phyloP scores from a whole-genome alignment of 2,113 vertebrate species.

The Cepphus grylle region DNA sequence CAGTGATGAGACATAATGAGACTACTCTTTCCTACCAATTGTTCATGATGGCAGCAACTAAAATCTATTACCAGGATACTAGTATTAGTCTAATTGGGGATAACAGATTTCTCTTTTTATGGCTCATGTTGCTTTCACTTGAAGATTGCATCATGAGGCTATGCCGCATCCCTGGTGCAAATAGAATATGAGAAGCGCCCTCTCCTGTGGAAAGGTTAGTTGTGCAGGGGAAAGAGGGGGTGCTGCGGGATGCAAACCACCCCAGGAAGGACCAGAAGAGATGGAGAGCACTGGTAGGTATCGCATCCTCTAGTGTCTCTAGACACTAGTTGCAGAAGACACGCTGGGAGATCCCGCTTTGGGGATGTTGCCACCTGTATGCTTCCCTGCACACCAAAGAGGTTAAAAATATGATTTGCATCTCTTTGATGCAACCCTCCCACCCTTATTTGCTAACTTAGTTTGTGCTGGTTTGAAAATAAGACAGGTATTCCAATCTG shows the following conservation, averaged over 20 bases:
- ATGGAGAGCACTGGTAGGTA: not conserved
- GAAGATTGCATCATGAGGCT: not conserved
- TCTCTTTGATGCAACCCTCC: not conserved
- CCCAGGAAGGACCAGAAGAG: not conserved
- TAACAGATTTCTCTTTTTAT: not conserved
- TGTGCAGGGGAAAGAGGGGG: not conserved
- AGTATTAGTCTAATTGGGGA: not conserved
- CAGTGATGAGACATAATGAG: not conserved
- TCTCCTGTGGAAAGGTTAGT: not conserved
- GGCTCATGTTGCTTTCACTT: not conserved
- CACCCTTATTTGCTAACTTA: not conserved
- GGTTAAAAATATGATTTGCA: not conserved
- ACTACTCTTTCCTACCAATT: not conserved
- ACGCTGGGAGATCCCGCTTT: not conserved
- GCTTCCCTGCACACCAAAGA: not conserved
- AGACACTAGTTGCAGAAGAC: not conserved
- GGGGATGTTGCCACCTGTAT: not conserved
- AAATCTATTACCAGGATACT: not conserved
- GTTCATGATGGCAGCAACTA: not conserved
- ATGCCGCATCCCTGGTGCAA: not conserved
- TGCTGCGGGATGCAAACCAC: not conserved
- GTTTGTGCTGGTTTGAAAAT: not conserved
- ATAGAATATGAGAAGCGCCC: not conserved
- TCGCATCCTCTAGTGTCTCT: not conserved
- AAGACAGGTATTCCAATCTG: not conserved